Evolutionary conservation across 2,797 vertebrate species (phyloP).

Genomic region (Lycodopsis pacificus): DNA sequence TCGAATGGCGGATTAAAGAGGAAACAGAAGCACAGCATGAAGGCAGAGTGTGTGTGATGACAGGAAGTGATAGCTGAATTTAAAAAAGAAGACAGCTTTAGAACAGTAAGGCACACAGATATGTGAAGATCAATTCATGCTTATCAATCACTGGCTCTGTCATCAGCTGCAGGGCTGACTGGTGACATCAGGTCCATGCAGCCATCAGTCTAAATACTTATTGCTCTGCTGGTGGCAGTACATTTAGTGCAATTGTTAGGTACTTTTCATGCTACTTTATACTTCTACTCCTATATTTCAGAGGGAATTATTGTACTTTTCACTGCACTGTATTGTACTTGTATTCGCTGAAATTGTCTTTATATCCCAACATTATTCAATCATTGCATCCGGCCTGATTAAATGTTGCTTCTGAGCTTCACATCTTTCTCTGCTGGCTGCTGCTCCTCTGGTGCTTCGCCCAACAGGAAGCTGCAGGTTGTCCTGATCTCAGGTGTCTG

Average conservation of each 20-base stretch:
- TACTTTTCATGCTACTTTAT: background rate
- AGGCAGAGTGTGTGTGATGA: conserved; percentile 1
- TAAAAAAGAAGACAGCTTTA: background rate
- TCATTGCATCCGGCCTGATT: background rate
- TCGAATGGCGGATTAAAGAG: conserved; percentile 4
- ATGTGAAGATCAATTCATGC: background rate
- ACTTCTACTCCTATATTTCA: background rate
- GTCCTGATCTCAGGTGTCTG: conserved; percentile 14
- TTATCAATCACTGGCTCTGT: background rate
- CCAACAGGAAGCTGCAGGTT: background rate
- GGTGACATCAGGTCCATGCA: background rate
- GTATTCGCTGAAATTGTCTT: background rate
- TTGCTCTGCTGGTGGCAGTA: background rate
- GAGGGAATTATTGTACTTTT: background rate
- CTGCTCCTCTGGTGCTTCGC: background rate
- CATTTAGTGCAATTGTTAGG: background rate
- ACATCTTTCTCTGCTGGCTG: too few species aligned
- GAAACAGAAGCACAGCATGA: background rate
- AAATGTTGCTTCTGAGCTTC: background rate
- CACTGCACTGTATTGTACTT: background rate
- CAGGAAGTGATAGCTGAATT: background rate
- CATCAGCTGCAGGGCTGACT: background rate
- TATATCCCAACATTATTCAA: too few species aligned
- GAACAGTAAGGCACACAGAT: background rate
- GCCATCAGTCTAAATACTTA: background rate